Percentiles rank a stretch among this genome's conserved stretches.
These are phyloP conservation scores for Pogonocherus hispidulus DNA, from an alignment of 2,888 invertebrate species.

Conservation along the genomic window DNA sequence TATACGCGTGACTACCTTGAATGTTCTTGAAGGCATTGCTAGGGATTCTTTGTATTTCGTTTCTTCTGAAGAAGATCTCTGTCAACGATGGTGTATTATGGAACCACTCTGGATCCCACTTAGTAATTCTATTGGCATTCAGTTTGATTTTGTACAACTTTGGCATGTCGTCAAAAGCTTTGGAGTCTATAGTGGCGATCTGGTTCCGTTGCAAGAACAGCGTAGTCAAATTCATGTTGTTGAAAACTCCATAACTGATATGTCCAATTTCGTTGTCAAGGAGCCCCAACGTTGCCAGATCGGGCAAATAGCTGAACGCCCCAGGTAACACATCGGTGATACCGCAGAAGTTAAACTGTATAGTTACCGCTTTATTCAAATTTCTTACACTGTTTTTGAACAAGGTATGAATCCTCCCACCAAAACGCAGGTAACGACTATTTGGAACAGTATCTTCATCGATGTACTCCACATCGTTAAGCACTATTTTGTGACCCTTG, in stretches of 20 bases:
- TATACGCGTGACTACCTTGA: slow-evolving; percentile 43
- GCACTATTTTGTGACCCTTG: slow-evolving; percentile 33
- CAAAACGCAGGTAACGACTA: slow-evolving; percentile 44
- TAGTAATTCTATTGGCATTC: slow-evolving; percentile 58
- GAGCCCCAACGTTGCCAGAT: slow-evolving; percentile 43
- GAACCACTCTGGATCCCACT: slow-evolving; percentile 63
- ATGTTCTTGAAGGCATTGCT: slow-evolving; percentile 60
- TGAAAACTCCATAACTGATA: slow-evolving; percentile 50
- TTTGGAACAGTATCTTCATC: slow-evolving; percentile 41
- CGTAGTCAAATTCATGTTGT: slow-evolving; percentile 40
- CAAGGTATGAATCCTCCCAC: slow-evolving; percentile 42
- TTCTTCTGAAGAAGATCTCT: slow-evolving; percentile 58
- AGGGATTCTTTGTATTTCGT: slow-evolving; percentile 57
- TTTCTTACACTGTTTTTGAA: slow-evolving; percentile 47
- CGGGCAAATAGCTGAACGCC: slow-evolving; percentile 49
- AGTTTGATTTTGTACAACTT: slow-evolving; percentile 58
- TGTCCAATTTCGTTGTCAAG: slow-evolving; percentile 50
- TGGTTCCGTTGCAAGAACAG: slow-evolving; percentile 52
- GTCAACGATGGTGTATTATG: slow-evolving; percentile 58
- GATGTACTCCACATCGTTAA: slow-evolving; percentile 38
- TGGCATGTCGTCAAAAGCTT: slow-evolving; percentile 56
- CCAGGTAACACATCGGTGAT: slow-evolving; percentile 45
- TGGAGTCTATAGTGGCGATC: slow-evolving; percentile 48
- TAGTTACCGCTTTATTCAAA: slow-evolving; percentile 51
- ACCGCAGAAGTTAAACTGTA: slow-evolving; percentile 44